Evolutionary conservation across 2,797 vertebrate genomes (phyloP).

Genomic region (Gymnodraco acuticeps): DNA sequence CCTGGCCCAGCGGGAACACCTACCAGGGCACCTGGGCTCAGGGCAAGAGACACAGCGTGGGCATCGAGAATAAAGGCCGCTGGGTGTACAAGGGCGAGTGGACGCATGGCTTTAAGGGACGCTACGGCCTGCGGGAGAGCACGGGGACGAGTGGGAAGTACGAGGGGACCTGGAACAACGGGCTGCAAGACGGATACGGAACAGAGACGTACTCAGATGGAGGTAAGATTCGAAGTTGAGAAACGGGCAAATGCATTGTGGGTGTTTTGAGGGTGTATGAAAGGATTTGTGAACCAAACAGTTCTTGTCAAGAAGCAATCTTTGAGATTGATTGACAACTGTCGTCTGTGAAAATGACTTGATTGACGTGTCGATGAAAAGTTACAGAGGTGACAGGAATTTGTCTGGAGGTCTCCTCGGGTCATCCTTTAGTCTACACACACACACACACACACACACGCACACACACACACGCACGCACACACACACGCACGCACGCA

Average conservation of each 20-base stretch:
- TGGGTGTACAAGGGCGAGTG: slow-evolving; percentile 99
- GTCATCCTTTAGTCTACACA: slow-evolving; percentile 36
- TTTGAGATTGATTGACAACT: slow-evolving; percentile 37
- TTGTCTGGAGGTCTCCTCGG: slow-evolving; percentile 42
- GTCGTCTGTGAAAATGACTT: slow-evolving; percentile 30
- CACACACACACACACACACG: not conserved
- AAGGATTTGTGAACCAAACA: slow-evolving; percentile 31
- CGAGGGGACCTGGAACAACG: slow-evolving; percentile 98
- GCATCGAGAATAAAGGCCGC: slow-evolving; percentile 97
- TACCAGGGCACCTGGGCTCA: slow-evolving; percentile 99
- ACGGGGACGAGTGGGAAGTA: slow-evolving; percentile 95
- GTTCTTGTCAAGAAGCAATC: slow-evolving; percentile 7
- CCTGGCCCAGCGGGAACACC: slow-evolving; percentile 99
- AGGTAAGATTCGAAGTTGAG: slow-evolving; percentile 86
- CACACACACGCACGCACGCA: not conserved
- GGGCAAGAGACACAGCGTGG: slow-evolving; percentile 97
- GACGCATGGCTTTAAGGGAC: slow-evolving; percentile 99
- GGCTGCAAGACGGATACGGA: slow-evolving; percentile 98
- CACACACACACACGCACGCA: slow-evolving; percentile 20
- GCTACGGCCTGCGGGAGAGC: slow-evolving; percentile 96
- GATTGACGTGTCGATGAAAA: slow-evolving; percentile 39
- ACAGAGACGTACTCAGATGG: slow-evolving; percentile 99
- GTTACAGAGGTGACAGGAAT: slow-evolving; percentile 25
- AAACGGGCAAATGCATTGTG: slow-evolving; percentile 47
- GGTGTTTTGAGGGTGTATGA: slow-evolving; percentile 37